A percentile compares a stretch with the other conserved stretches of the same genome.
These are phyloP conservation scores for Pocota personata DNA, from an alignment of 2,888 invertebrate genomes.

Conservation along the genomic window DNA sequence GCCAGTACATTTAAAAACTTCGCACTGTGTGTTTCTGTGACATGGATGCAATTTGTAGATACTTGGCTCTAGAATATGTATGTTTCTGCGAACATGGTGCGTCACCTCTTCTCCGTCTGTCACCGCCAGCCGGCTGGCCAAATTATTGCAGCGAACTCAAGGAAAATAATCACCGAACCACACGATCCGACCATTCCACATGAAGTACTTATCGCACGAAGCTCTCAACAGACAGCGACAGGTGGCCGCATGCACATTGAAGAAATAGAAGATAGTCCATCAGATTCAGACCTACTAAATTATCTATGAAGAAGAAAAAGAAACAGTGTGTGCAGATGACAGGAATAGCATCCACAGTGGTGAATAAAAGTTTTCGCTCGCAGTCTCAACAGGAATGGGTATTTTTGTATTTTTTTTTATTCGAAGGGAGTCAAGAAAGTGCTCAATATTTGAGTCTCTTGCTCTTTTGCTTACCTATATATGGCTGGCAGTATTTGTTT, in stretches of 20 bases:
- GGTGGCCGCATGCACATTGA: conserved; percentile 65
- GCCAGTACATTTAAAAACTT: conserved; percentile 57
- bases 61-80: conserved; percentile 22
- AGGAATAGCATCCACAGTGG: conserved; percentile 59
- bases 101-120: conserved; percentile 43
- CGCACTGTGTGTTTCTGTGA: conserved; percentile 45
- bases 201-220: conserved; percentile 55
- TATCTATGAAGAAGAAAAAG: conserved; percentile 39
- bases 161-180: conserved; percentile 64
- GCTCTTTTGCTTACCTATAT: too few relatives aligned
- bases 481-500: too few relatives aligned
- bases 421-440: too few relatives aligned
- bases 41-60: conserved; percentile 58
- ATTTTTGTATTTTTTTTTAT: too few relatives aligned
- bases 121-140: conserved; percentile 57
- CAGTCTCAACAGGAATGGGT: neutral
- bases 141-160: conserved; percentile 64
- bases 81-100: conserved; percentile 40
- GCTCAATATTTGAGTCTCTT: too few relatives aligned
- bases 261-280: conserved; percentile 66
- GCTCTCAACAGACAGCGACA: conserved; percentile 69
- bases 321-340: conserved; percentile 22
- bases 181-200: conserved; percentile 63
- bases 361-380: neutral
- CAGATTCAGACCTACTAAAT: conserved; percentile 68